Evolutionary conservation across 35 echinoderm and acorn worm species (phyloP).

Genomic region (Heliocidaris tuberculata): DNA sequence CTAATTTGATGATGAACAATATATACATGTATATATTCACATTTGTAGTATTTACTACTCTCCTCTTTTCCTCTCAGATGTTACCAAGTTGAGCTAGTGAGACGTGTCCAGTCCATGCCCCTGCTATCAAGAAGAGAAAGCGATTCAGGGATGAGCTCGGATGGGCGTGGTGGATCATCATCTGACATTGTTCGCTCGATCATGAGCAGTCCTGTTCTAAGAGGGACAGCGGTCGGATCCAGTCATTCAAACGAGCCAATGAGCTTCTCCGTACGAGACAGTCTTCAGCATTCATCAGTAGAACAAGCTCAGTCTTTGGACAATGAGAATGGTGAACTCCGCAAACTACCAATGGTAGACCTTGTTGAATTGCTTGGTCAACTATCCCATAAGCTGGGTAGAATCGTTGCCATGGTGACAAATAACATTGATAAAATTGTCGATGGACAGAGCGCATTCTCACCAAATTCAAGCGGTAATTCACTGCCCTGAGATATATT

Average conservation of each 20-base stretch:
- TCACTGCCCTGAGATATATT: slow-evolving; percentile 65
- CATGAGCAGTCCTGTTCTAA: slow-evolving; percentile 49
- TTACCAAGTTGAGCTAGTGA: slow-evolving; percentile 28
- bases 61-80: background rate
- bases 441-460: slow-evolving; percentile 86
- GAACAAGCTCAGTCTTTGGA: slow-evolving; percentile 46
- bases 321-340: slow-evolving; percentile 45
- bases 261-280: background rate
- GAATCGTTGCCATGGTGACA: slow-evolving; percentile 89
- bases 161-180: background rate
- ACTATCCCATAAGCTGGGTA: slow-evolving; percentile 82
- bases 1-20: too few relatives aligned
- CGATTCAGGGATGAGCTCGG: slow-evolving; percentile 1
- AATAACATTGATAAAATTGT: slow-evolving; percentile 95
- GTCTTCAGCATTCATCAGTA: background rate
- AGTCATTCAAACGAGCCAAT: slow-evolving; percentile 55
- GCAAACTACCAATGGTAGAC: slow-evolving; percentile 67
- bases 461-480: slow-evolving; percentile 92
- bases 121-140: background rate
- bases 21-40: too few relatives aligned
- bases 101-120: background rate
- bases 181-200: slow-evolving; percentile 49
- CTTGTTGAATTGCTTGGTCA: slow-evolving; percentile 79
- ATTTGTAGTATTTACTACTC: too few relatives aligned
- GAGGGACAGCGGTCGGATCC: slow-evolving; percentile 38